Conservation (phyloP, 2,797 vertebrate genomes). For the Myotis daubentonii region DNA sequence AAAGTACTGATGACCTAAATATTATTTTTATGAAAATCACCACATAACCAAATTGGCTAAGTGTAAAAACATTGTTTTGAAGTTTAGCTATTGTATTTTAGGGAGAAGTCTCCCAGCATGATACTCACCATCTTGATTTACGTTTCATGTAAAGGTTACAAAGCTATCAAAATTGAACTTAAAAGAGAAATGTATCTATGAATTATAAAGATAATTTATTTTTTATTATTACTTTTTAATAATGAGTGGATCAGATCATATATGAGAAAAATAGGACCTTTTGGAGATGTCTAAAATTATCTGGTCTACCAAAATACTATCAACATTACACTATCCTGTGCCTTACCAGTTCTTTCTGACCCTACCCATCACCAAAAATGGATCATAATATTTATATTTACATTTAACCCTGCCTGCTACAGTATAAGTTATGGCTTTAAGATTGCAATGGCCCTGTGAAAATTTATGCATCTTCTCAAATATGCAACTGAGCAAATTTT, state of each 20-base stretch:
- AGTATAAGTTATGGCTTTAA: not conserved
- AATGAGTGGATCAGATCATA: not conserved
- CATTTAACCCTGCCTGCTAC: not conserved
- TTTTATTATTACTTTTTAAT: conserved; percentile 13
- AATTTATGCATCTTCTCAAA: not conserved
- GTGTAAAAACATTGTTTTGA: not conserved
- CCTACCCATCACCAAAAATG: not conserved
- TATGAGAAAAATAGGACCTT: not conserved
- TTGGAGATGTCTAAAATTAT: not conserved
- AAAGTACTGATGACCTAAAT: not conserved
- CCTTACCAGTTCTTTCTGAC: conserved; percentile 4
- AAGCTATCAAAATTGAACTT: not conserved
- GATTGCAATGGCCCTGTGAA: not conserved
- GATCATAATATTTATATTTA: not conserved
- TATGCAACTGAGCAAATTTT: not conserved
- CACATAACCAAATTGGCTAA: not conserved
- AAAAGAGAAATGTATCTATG: not conserved
- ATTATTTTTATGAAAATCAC: not conserved
- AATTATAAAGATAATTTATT: not conserved
- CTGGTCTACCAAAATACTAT: not conserved
- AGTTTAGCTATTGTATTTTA: not conserved
- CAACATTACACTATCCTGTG: not conserved
- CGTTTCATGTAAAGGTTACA: not conserved
- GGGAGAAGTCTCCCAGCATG: not conserved
- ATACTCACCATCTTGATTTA: not conserved